Evolutionary conservation across 2,113 vertebrate species (phyloP).

Genomic region (Scolopax mira): DNA sequence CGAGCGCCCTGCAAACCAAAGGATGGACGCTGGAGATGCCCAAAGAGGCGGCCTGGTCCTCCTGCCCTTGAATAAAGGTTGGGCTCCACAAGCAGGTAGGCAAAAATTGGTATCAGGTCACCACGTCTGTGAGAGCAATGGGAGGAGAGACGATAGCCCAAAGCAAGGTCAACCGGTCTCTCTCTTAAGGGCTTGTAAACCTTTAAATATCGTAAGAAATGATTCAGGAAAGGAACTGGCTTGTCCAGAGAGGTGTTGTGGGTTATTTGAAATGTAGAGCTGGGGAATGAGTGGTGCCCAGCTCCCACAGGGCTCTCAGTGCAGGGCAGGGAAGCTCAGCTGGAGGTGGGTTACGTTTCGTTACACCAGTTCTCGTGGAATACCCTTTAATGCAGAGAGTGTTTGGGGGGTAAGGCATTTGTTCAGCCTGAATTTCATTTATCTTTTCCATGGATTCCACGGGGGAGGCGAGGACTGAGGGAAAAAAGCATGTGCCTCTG

Average conservation of each 20-base stretch:
- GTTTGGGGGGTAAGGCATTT: background rate
- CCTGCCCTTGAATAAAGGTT: background rate
- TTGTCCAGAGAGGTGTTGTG: background rate
- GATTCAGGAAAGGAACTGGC: accelerated
- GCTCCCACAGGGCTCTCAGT: background rate
- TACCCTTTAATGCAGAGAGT: background rate
- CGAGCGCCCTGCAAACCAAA: background rate
- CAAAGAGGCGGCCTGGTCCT: background rate
- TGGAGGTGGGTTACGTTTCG: background rate
- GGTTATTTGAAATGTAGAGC: background rate
- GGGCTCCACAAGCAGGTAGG: background rate
- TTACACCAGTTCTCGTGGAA: background rate
- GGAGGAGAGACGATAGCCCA: background rate
- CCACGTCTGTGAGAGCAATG: background rate
- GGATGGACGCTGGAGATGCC: background rate
- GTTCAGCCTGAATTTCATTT: background rate
- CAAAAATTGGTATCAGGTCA: background rate
- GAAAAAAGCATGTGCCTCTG: background rate
- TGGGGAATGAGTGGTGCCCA: background rate
- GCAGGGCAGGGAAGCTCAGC: background rate
- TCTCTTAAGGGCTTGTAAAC: background rate
- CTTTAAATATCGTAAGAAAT: background rate
- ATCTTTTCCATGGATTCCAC: background rate
- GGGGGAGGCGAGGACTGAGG: background rate
- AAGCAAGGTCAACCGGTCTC: background rate